Conservation (phyloP, 2,888 invertebrate species). For the Melanchra persicariae region DNA sequence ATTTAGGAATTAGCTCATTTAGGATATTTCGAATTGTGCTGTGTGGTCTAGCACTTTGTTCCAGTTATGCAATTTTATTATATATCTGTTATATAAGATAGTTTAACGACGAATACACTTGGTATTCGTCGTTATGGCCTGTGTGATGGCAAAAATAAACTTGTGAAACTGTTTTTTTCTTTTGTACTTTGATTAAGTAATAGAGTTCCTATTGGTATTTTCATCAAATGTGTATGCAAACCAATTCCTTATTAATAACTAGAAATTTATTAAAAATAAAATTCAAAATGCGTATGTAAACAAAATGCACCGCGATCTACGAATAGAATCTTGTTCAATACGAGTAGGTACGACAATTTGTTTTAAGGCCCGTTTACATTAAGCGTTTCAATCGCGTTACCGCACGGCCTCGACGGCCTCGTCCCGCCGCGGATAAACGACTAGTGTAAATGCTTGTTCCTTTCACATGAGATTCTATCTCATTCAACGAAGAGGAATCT, state of each 20-base stretch:
- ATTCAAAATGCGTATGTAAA: slow-evolving; percentile 30
- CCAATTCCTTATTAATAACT: slow-evolving; percentile 3
- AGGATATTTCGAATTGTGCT: slow-evolving; percentile 29
- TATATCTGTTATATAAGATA: not conserved
- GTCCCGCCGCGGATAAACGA: slow-evolving; percentile 34
- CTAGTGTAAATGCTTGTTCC: slow-evolving; percentile 51
- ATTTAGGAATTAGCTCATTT: slow-evolving; percentile 52
- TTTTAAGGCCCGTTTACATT: slow-evolving; percentile 48
- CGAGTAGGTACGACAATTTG: slow-evolving; percentile 40
- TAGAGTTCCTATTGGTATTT: not conserved
- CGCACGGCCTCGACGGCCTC: slow-evolving; percentile 21
- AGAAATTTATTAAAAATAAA: slow-evolving; percentile 50
- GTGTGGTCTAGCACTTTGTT: slow-evolving; percentile 6
- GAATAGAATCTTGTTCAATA: slow-evolving; percentile 35
- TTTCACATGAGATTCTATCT: slow-evolving; percentile 54
- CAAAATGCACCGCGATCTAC: slow-evolving; percentile 28
- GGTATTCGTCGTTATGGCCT: not conserved
- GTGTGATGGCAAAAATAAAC: not conserved
- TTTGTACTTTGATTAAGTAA: too few species aligned
- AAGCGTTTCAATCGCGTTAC: slow-evolving; percentile 56
- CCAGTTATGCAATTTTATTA: slow-evolving; percentile 12
- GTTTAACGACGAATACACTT: too few species aligned
- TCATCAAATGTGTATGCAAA: slow-evolving; percentile 6
- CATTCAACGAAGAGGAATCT: slow-evolving; percentile 21
- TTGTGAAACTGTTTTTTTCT: not conserved